Evolutionary conservation across 2,888 invertebrate genomes (phyloP), one percentile per base, ranked within the genome.

Genomic region (Lottia gigantea): DNA sequence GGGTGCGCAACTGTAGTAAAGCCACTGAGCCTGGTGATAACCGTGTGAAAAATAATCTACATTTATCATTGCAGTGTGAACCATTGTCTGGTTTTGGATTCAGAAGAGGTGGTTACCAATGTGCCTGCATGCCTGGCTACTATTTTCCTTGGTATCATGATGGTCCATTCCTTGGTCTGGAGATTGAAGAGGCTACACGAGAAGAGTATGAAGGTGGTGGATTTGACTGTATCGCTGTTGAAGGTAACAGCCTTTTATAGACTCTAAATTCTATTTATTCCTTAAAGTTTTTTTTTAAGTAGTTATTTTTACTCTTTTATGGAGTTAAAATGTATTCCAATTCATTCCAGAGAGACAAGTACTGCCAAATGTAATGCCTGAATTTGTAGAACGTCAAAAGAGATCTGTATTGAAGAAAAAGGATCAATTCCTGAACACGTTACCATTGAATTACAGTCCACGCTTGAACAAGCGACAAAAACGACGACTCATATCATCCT

Each of bases 61-160:
- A 40, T 40, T 40, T 40, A 31, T 40, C 6, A 8, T 40, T 40
- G 62, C 83, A 95, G 94, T 98, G 98, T 89, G 98, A 98, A 89
- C 98, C 98, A 0, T 89, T 98, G 66, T 94, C 96, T 87, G 98
- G 98, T 4, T 98, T 95, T 94, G 98, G 98, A 62, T 97, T 95
- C 89, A 91, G 97, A 68, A 92, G 98, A 83, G 98, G 98, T 67
- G 97, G 96, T 11, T 98, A 88, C 78, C 83, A 84, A 76, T 89
- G 89, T 75, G 83, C 86, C 47, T 98, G 98, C 89, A 92, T 92
- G 82, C 97, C 98, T 0, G 95, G 96, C 0, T 94, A 90, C 88
- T 92, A 98, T 68, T 91, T 96, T 80, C 98, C 98, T 0, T 92
- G 93, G 82, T 92, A 94, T 71, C 95, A 95, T 46, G 91, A 97